phyloP scores from a whole-genome alignment of 2,888 invertebrate species.

The Pristionchus exspectatus region DNA sequence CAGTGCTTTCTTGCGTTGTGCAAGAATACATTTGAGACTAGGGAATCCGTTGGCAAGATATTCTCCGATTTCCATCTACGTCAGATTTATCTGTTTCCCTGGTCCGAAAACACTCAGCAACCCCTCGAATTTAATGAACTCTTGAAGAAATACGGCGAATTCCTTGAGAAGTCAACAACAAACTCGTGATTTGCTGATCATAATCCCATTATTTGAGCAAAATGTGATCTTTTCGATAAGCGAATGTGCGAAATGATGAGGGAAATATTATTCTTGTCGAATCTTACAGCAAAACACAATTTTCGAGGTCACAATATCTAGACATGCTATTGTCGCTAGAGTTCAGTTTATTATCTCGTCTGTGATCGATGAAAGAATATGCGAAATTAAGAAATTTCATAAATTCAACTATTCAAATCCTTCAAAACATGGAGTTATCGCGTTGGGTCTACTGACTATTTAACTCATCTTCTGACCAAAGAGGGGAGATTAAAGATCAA shows the following conservation, averaged over 20 bases:
- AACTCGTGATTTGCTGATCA: background rate
- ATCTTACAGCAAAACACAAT: background rate
- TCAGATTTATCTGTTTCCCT: slow-evolving; percentile 44
- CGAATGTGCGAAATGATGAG: background rate
- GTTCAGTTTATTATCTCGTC: too few species aligned
- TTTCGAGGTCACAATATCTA: background rate
- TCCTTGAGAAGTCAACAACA: slow-evolving; percentile 14
- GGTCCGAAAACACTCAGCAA: slow-evolving; percentile 32
- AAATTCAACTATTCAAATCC: too few species aligned
- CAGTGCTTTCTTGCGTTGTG: background rate
- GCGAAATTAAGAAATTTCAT: background rate
- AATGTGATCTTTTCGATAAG: background rate
- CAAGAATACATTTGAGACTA: background rate
- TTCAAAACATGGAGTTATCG: too few species aligned
- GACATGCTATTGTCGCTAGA: background rate
- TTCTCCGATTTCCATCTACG: background rate
- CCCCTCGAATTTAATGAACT: background rate
- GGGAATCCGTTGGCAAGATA: background rate
- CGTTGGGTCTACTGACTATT: too few species aligned
- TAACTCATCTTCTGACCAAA: too few species aligned
- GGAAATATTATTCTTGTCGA: background rate
- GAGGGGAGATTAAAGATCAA: background rate
- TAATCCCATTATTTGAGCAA: background rate
- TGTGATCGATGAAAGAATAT: background rate
- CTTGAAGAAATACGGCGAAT: background rate